Conservation (phyloP, 1,140 invertebrate species). For the Eurosta solidaginis region DNA sequence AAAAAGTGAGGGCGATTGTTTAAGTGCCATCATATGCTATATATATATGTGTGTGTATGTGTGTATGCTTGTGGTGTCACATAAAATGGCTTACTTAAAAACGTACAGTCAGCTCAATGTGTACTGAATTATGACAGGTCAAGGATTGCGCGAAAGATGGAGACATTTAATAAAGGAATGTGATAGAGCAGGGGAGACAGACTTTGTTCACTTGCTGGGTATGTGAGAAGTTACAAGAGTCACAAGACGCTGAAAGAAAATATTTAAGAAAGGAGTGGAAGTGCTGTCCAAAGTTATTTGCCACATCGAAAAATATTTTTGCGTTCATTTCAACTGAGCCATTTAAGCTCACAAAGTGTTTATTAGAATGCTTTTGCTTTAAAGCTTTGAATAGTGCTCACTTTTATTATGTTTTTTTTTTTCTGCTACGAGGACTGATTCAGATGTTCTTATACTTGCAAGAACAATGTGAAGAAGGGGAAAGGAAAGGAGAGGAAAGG, state of each 20-base stretch:
- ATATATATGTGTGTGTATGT: neutral
- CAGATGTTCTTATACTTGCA: too few relatives aligned
- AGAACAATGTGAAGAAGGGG: too few relatives aligned
- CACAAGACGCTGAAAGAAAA: neutral
- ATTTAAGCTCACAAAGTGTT: neutral
- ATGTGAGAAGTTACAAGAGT: neutral
- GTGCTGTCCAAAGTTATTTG: neutral
- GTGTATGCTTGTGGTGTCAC: neutral
- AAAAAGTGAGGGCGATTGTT: neutral
- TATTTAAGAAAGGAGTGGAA: neutral
- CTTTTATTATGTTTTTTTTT: conserved; percentile 9
- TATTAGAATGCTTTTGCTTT: conserved; percentile 4
- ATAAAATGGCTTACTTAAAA: conserved; percentile 28
- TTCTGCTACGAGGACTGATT: neutral
- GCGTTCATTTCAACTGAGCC: neutral
- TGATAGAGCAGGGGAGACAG: neutral
- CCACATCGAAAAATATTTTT: neutral
- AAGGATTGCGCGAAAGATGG: conserved; percentile 7
- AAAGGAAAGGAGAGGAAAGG: too few relatives aligned
- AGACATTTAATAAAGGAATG: neutral
- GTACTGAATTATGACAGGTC: conserved; percentile 20
- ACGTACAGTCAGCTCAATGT: conserved; percentile 12
- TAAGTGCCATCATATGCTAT: too few relatives aligned
- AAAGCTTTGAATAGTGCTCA: too few relatives aligned
- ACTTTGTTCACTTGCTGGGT: neutral